Percentiles rank a stretch among this genome's conserved stretches.
Conservation (phyloP, 2,888 invertebrate species). For the Sceliomorpha sp. region DNA sequence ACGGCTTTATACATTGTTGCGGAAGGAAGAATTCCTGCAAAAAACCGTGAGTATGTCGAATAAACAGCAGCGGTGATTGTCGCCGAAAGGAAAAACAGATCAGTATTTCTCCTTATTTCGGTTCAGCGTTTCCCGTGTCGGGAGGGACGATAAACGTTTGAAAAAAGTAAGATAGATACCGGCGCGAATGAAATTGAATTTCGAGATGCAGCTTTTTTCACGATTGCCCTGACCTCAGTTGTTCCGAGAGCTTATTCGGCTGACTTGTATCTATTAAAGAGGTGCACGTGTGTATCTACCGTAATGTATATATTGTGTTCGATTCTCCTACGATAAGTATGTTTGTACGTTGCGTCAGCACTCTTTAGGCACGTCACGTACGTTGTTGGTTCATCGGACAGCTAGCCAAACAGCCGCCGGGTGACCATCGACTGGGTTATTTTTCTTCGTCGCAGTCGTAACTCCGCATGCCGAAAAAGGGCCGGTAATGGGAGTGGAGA, state of each 20-base stretch:
- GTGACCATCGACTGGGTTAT: conserved; percentile 46
- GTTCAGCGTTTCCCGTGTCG: no score
- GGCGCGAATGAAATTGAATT: conserved; percentile 21
- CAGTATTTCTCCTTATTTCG: conserved; percentile 15
- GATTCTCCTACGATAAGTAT: conserved; percentile 14
- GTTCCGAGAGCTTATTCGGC: conserved; percentile 19
- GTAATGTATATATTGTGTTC: conserved; percentile 24
- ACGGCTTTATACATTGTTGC: no score
- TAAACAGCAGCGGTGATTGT: no score
- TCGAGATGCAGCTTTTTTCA: conserved; percentile 10
- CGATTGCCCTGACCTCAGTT: conserved; percentile 9
- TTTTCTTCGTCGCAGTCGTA: conserved; percentile 43
- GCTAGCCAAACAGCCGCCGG: conserved; percentile 60
- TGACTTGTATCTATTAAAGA: neutral
- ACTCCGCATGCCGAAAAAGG: conserved; percentile 35
- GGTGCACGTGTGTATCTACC: neutral
- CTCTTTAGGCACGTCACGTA: conserved; percentile 49
- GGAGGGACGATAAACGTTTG: no score
- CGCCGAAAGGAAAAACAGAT: neutral
- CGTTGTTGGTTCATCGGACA: conserved; percentile 61
- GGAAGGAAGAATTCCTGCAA: no score
- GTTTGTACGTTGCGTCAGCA: conserved; percentile 36
- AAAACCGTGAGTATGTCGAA: no score
- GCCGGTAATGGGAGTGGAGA: conserved; percentile 46
- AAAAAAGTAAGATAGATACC: conserved; percentile 1